Percentiles rank a stretch among this genome's conserved stretches.
Evolutionary conservation across 2,113 vertebrate genomes (phyloP).

Genomic region (Callorhinus ursinus): DNA sequence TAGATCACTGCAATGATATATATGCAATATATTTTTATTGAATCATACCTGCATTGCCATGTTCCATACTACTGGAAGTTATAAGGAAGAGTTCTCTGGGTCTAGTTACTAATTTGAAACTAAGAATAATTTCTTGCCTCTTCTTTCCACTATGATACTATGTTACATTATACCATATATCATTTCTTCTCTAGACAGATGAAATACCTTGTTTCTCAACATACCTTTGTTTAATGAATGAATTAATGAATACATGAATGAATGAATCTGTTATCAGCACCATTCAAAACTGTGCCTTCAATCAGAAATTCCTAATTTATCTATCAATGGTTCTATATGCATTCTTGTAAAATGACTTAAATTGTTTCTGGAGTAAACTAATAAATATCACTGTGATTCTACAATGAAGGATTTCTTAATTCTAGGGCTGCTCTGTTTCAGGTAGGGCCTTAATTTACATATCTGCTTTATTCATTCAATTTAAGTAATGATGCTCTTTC

Average conservation of each 20-base stretch:
- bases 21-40: neutral
- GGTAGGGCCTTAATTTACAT: neutral
- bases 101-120: neutral
- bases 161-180: neutral
- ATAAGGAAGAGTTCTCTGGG: neutral
- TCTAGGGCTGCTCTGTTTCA: neutral
- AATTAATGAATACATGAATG: neutral
- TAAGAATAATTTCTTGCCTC: neutral
- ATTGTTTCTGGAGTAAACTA: neutral
- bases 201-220: neutral
- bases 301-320: neutral
- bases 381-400: neutral
- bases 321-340: fast-evolving
- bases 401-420: neutral
- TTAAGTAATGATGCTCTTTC: neutral
- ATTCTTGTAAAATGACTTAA: neutral
- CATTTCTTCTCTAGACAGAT: neutral
- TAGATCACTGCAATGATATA: neutral
- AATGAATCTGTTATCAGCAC: neutral
- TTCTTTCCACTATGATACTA: neutral
- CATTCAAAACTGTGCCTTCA: neutral
- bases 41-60: neutral
- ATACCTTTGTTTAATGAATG: neutral
- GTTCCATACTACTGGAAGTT: neutral
- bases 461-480: neutral